Conservation (phyloP, 2,888 invertebrate genomes). For the Cantharis rufa region DNA sequence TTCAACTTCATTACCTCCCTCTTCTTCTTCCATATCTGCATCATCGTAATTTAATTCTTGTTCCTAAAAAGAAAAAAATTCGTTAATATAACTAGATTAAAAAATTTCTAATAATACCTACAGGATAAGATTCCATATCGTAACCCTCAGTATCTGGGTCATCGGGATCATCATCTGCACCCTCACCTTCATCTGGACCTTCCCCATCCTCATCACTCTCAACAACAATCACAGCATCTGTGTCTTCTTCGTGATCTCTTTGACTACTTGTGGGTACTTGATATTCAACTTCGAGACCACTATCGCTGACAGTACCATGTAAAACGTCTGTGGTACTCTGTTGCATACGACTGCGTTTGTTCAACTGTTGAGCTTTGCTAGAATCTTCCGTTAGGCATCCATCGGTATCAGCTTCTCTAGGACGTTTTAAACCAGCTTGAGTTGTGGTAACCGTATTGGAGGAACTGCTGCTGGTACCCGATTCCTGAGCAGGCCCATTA, state of each 20-base stretch:
- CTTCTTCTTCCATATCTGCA: slow-evolving; percentile 58
- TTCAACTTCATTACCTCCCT: slow-evolving; percentile 61
- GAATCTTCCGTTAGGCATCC: slow-evolving; percentile 57
- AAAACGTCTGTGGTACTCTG: slow-evolving; percentile 33
- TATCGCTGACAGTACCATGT: slow-evolving; percentile 55
- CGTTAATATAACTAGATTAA: background rate
- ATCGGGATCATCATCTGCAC: slow-evolving; percentile 58
- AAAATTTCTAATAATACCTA: slow-evolving; percentile 6
- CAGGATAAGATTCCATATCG: slow-evolving; percentile 55
- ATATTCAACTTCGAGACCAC: slow-evolving; percentile 72
- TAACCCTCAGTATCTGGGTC: slow-evolving; percentile 63
- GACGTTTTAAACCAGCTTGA: slow-evolving; percentile 66
- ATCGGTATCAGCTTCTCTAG: slow-evolving; percentile 62
- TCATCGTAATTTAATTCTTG: slow-evolving; percentile 60
- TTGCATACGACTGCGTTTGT: slow-evolving; percentile 61
- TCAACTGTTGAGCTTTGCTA: slow-evolving; percentile 52
- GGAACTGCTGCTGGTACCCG: slow-evolving; percentile 57
- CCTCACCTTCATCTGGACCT: slow-evolving; percentile 58
- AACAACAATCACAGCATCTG: slow-evolving; percentile 68
- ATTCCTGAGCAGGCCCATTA: slow-evolving; percentile 51
- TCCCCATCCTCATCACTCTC: slow-evolving; percentile 78
- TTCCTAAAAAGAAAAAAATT: slow-evolving; percentile 44
- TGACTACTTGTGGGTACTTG: slow-evolving; percentile 87
- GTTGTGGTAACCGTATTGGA: slow-evolving; percentile 72
- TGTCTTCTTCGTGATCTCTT: slow-evolving; percentile 81